Percentiles rank a stretch among this genome's conserved stretches.
Conservation (phyloP, 2,797 vertebrate genomes). For the Platalea minor region DNA sequence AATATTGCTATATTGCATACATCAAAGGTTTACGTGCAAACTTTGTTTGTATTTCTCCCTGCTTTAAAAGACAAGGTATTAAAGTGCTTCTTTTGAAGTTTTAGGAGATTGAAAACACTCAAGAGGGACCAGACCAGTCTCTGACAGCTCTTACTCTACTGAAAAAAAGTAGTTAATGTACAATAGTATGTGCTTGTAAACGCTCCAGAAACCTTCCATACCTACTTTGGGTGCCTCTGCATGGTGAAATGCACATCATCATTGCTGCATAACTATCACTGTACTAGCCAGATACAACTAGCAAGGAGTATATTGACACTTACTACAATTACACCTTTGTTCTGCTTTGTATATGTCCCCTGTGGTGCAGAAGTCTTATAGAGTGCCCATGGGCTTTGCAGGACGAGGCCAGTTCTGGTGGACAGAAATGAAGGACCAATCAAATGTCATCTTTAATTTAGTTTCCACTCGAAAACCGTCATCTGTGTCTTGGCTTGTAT, state of each 20-base stretch:
- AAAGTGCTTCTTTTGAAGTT: not conserved
- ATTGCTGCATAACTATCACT: not conserved
- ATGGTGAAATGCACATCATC: not conserved
- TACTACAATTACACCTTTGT: not conserved
- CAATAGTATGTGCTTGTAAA: not conserved
- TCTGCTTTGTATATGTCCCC: not conserved
- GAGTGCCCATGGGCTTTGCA: not conserved
- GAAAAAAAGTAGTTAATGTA: not conserved
- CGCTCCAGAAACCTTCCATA: not conserved
- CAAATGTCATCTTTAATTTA: not conserved
- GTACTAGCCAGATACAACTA: not conserved
- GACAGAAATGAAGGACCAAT: not conserved
- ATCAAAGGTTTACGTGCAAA: not conserved
- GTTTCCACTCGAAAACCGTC: not conserved
- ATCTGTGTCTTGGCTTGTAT: not conserved
- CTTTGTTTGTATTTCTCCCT: not conserved
- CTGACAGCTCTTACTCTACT: not conserved
- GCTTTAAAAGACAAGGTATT: not conserved
- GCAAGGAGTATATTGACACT: not conserved
- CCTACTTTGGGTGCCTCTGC: not conserved
- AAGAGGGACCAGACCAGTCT: not conserved
- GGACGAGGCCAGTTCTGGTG: not conserved
- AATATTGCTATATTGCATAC: not conserved
- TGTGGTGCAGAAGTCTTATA: not conserved
- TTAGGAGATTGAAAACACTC: not conserved